Percentiles rank a stretch among this genome's conserved stretches.
These are phyloP conservation scores for Temnopleurus reevesii DNA, from an alignment of 53 echinoderm and acorn worm genomes.

Conservation along the genomic window DNA sequence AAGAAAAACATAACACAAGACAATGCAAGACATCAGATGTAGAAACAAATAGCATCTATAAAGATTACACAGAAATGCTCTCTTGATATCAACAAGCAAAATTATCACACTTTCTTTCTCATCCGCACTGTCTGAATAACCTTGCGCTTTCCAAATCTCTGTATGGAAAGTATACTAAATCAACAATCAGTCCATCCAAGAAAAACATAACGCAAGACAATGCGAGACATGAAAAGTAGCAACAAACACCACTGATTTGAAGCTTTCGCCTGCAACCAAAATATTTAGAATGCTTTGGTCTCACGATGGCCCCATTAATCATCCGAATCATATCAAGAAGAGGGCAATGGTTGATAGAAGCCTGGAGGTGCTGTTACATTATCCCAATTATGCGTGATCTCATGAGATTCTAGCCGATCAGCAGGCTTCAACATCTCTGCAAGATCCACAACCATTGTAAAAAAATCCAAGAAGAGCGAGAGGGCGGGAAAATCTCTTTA, in stretches of 20 bases:
- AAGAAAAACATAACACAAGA: not conserved
- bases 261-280: not conserved
- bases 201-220: not conserved
- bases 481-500: too few relatives aligned
- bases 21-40: not conserved
- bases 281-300: not conserved
- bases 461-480: not conserved
- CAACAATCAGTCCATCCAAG: not conserved
- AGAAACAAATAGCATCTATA: slow-evolving; percentile 14
- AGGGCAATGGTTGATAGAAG: not conserved
- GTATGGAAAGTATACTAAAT: too few relatives aligned
- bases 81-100: too few relatives aligned
- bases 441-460: too few relatives aligned
- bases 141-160: not conserved
- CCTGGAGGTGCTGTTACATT: not conserved
- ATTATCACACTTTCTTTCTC: not conserved
- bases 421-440: too few relatives aligned
- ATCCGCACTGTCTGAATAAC: not conserved
- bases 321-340: not conserved
- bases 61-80: too few relatives aligned
- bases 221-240: not conserved
- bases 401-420: too few relatives aligned
- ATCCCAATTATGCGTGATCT: too few relatives aligned
- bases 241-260: not conserved
- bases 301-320: slow-evolving; percentile 7